A percentile compares a stretch with the other conserved stretches of the same genome.
Evolutionary conservation across 2,888 invertebrate species (phyloP).

Genomic region (Drosophila parthenogenetica): DNA sequence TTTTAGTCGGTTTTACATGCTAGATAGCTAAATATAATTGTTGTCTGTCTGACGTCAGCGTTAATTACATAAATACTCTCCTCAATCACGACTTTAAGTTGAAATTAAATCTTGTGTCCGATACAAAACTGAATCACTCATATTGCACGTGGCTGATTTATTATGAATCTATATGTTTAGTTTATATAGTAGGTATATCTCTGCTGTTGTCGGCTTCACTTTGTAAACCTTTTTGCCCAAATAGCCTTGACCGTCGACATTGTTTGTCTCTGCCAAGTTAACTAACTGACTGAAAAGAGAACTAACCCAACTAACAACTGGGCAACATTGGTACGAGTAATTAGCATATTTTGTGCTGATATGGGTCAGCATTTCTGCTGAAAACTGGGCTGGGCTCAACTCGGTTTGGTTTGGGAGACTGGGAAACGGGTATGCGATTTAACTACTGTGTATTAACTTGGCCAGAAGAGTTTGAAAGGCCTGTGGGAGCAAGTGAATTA

Average conservation of each 20-base stretch:
- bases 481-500: conserved; percentile 7
- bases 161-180: conserved; percentile 31
- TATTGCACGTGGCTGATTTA: conserved; percentile 78
- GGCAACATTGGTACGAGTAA: conserved; percentile 51
- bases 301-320: conserved; percentile 28
- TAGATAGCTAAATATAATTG: conserved; percentile 58
- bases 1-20: conserved; percentile 38
- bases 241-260: conserved; percentile 72
- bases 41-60: conserved; percentile 69
- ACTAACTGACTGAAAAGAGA: conserved; percentile 20
- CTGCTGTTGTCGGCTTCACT: conserved; percentile 19
- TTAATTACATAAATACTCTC: conserved; percentile 71
- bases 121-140: conserved; percentile 63
- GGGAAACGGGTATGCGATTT: conserved; percentile 25
- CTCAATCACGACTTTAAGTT: conserved; percentile 61
- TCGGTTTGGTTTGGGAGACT: conserved; percentile 6
- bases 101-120: conserved; percentile 28
- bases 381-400: conserved; percentile 60
- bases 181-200: conserved; percentile 8
- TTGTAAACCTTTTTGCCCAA: conserved; percentile 49
- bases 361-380: conserved; percentile 72
- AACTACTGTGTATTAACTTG: conserved; percentile 12
- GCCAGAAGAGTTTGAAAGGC: conserved; percentile 9
- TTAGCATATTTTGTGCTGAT: conserved; percentile 79
- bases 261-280: conserved; percentile 28